A percentile compares a stretch with the other conserved stretches of the same genome.
phyloP scores from a whole-genome alignment of 2,797 vertebrate genomes.

The Sparidentex hasta region DNA sequence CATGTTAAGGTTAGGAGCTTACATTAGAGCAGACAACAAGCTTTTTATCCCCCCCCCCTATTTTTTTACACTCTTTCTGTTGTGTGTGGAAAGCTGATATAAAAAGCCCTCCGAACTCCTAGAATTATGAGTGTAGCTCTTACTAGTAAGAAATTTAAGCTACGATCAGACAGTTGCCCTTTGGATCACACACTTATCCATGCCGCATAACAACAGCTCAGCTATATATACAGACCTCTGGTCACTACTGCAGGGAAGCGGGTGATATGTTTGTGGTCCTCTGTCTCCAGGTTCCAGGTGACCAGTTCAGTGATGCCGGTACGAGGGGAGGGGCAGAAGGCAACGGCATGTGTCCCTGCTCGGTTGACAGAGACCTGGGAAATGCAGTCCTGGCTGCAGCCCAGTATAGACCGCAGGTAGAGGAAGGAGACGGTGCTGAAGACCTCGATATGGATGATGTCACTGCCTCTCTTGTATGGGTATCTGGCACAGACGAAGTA shows the following conservation, averaged over 20 bases:
- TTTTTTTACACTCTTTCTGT: too few relatives aligned
- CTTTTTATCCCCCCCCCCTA: too few relatives aligned
- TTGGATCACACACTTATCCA: background rate
- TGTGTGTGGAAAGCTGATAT: too few relatives aligned
- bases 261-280: constrained; percentile 81
- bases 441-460: constrained; percentile 77
- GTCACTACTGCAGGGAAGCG: constrained; percentile 69
- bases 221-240: constrained; percentile 57
- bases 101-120: too few relatives aligned
- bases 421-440: constrained; percentile 74
- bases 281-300: constrained; percentile 83
- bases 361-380: constrained; percentile 74
- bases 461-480: constrained; percentile 71
- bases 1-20: too few relatives aligned
- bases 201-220: background rate
- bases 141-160: background rate
- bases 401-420: constrained; percentile 73
- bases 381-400: constrained; percentile 78
- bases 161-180: background rate
- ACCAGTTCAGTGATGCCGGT: constrained; percentile 74
- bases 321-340: constrained; percentile 71
- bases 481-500: constrained; percentile 57
- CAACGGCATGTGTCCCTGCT: constrained; percentile 66
- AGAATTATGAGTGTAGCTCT: too few relatives aligned
- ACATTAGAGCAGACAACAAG: too few relatives aligned